A percentile compares a stretch with the other conserved stretches of the same genome.
phyloP scores from a whole-genome alignment of 2,113 vertebrate species.

The Ailuropoda melanoleuca region DNA sequence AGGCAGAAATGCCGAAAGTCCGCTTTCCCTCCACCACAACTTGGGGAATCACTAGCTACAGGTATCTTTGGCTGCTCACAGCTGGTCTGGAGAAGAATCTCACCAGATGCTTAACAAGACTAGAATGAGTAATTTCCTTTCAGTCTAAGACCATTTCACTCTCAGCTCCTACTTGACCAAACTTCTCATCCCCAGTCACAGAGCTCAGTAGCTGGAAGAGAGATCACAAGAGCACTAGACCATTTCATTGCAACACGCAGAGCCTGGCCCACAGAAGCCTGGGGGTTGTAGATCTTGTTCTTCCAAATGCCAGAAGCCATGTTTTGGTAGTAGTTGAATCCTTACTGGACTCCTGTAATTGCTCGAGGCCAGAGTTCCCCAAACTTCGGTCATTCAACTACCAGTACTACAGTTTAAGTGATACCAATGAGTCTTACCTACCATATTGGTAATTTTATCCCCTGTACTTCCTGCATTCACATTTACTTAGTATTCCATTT shows the following conservation, averaged over 20 bases:
- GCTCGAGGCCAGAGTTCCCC: background rate
- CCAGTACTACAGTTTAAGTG: background rate
- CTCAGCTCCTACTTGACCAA: background rate
- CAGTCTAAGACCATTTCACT: background rate
- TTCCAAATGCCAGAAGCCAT: background rate
- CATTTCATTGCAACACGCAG: background rate
- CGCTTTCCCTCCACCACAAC: background rate
- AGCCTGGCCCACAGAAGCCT: background rate
- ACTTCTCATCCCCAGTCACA: background rate
- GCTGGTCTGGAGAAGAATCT: background rate
- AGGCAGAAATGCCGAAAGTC: background rate
- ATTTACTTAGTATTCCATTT: slow-evolving; percentile 3
- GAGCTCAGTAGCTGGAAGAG: background rate
- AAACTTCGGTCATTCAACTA: background rate
- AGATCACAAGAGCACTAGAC: background rate
- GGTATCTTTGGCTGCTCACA: background rate
- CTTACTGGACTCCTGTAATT: background rate
- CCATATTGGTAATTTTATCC: background rate
- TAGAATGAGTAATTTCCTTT: background rate
- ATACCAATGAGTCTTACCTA: background rate
- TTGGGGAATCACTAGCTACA: background rate
- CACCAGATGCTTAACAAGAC: background rate
- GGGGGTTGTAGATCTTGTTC: background rate
- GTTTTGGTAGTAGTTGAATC: background rate
- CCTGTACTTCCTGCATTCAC: background rate